These are phyloP conservation scores for Saccostrea glomerata DNA, from an alignment of 1,140 invertebrate genomes.

Conservation along the genomic window DNA sequence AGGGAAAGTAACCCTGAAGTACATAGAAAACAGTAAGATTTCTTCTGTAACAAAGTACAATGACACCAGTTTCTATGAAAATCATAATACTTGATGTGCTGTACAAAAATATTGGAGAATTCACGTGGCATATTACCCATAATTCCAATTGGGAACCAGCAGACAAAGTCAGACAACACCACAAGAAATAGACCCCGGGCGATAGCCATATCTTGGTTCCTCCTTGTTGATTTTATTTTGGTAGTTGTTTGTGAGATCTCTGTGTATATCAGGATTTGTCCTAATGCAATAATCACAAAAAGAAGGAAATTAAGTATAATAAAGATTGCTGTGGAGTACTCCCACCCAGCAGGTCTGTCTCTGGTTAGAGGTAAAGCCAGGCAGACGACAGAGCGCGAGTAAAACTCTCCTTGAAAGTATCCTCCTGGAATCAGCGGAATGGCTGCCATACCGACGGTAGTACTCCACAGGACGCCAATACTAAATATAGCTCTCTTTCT, in stretches of 20 bases:
- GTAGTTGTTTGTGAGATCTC: background rate
- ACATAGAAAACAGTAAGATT: background rate
- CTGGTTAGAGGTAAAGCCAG: constrained; percentile 59
- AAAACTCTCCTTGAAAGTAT: constrained; percentile 56
- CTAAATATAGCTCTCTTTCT: constrained; percentile 40
- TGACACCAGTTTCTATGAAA: no score
- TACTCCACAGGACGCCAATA: constrained; percentile 54
- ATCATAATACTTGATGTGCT: no score
- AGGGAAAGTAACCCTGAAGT: constrained; percentile 55
- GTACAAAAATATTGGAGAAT: background rate
- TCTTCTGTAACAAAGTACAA: no score
- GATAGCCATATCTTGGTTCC: constrained; percentile 73
- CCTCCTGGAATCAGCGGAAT: constrained; percentile 54
- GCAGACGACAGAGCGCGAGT: constrained; percentile 63
- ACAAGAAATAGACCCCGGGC: constrained; percentile 61
- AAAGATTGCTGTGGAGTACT: constrained; percentile 59
- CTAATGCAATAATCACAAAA: constrained; percentile 62
- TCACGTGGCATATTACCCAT: constrained; percentile 57
- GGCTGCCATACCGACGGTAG: constrained; percentile 48
- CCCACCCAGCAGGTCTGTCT: constrained; percentile 54
- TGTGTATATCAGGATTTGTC: constrained; percentile 58
- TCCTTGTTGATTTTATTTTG: constrained; percentile 78
- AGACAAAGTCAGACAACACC: constrained; percentile 62
- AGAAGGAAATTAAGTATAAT: constrained; percentile 59
- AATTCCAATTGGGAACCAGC: constrained; percentile 65